Evolutionary conservation across 2,888 invertebrate genomes (phyloP).

Genomic region (Automeris io): DNA sequence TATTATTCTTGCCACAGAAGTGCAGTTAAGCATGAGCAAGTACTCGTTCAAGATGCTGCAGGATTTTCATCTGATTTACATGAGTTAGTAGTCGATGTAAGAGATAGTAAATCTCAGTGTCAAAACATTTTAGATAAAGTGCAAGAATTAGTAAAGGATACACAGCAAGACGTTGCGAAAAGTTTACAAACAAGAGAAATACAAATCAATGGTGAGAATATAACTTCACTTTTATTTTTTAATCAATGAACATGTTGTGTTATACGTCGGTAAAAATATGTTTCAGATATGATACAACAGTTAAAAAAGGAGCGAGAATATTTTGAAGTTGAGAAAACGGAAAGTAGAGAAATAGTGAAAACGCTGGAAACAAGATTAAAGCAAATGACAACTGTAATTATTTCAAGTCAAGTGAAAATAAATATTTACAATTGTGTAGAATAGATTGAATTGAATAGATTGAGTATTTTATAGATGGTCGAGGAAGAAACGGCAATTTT

Average conservation of each 20-base stretch:
- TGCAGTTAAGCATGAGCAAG: slow-evolving; percentile 70
- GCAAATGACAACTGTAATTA: slow-evolving; percentile 73
- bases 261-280: slow-evolving; percentile 2
- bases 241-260: not conserved
- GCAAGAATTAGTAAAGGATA: slow-evolving; percentile 52
- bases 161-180: slow-evolving; percentile 62
- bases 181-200: slow-evolving; percentile 72
- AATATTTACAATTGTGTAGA: not conserved
- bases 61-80: slow-evolving; percentile 70
- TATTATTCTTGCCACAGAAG: slow-evolving; percentile 41
- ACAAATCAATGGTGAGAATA: slow-evolving; percentile 67
- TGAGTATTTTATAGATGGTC: slow-evolving; percentile 42
- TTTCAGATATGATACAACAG: slow-evolving; percentile 73
- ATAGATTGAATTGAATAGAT: not conserved
- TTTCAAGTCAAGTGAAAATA: no score
- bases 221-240: no score
- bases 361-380: slow-evolving; percentile 75
- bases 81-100: slow-evolving; percentile 61
- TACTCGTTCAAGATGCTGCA: slow-evolving; percentile 65
- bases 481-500: slow-evolving; percentile 63
- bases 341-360: slow-evolving; percentile 70
- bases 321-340: slow-evolving; percentile 74
- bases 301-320: slow-evolving; percentile 74
- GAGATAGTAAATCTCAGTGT: slow-evolving; percentile 61
- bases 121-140: slow-evolving; percentile 66